Base-by-base conservation (phyloP, 2,888 invertebrate genomes). In the Diabrotica balteata region DNA sequence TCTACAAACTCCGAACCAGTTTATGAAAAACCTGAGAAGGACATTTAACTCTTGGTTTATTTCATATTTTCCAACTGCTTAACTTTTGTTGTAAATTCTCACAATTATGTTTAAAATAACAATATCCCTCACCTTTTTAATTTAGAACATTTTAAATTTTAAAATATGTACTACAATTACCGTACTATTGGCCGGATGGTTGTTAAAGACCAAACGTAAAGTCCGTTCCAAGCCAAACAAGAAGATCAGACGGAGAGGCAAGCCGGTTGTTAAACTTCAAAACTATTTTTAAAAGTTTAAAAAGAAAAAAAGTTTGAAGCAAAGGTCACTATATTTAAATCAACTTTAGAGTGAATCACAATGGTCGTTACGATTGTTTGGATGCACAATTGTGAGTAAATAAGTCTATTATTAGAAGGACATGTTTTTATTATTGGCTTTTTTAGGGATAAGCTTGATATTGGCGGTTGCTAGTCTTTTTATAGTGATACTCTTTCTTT, bases 361-460 rank as follows among this genome's bases (percentile, higher is more conserved):
- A 69, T 69, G 69, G 67, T 69, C 8, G 53, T 42, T 55, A 47
- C 63, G 46, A 46, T 47, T 8, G 50, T 67, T 59, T 69, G 69
- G 69, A 49, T 60, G 32, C 67, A 60, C 43, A 61, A 66, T 9
- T 69, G 69, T 69, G 63, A 58, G 69, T 69, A 60, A 52, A 45
- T 9, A 22, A 7, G 7, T 22, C 32, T n/a, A 47, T 11, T 22
- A 51, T 52, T 42, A 9, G 11, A 46, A 6, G 17, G 6, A 47
- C 7, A 17, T 44, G 57, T 10, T 4, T 51, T 53, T 7, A 32
- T 22, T 17, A 22, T 52, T 7, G 8, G 10, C 42, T 51, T 62
- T 71, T 71, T 57, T 66, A 71, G 71, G 71, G 71, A 54, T 71
- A 45, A 44, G 44, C 32, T 49, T 59, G 53, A 49, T 51, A 42